phyloP scores from a whole-genome alignment of 2,113 vertebrate genomes.

The Aspiorhynchus laticeps region DNA sequence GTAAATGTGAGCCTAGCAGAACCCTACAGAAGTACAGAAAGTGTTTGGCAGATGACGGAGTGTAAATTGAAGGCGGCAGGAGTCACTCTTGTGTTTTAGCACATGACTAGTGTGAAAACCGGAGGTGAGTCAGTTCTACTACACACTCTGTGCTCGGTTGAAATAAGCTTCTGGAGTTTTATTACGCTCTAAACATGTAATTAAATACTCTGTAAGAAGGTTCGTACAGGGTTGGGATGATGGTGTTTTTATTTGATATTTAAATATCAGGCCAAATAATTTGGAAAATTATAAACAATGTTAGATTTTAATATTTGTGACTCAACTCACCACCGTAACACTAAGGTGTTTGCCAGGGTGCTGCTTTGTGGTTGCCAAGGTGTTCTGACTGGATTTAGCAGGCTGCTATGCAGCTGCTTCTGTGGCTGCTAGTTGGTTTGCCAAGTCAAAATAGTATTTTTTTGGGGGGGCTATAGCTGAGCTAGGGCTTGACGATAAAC shows the following conservation, averaged over 20 bases:
- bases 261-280: background rate
- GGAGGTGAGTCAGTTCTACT: slow-evolving; percentile 39
- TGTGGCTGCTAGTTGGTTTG: background rate
- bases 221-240: background rate
- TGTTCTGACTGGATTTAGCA: background rate
- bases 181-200: background rate
- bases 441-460: background rate
- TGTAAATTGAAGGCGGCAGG: slow-evolving; percentile 23
- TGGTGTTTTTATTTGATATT: background rate
- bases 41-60: slow-evolving; percentile 8
- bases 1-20: background rate
- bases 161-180: background rate
- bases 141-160: background rate
- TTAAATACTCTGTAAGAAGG: background rate
- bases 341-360: background rate
- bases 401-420: background rate
- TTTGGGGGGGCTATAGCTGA: background rate
- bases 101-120: slow-evolving; percentile 33
- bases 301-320: background rate
- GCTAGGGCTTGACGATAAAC: background rate
- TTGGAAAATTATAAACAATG: background rate
- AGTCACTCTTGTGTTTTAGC: slow-evolving; percentile 17
- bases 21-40: background rate
- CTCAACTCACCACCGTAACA: background rate
- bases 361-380: background rate